A percentile compares a stretch with the other conserved stretches of the same genome.
phyloP scores from a whole-genome alignment of 2,888 invertebrate species.

The Keiferia lycopersicella region DNA sequence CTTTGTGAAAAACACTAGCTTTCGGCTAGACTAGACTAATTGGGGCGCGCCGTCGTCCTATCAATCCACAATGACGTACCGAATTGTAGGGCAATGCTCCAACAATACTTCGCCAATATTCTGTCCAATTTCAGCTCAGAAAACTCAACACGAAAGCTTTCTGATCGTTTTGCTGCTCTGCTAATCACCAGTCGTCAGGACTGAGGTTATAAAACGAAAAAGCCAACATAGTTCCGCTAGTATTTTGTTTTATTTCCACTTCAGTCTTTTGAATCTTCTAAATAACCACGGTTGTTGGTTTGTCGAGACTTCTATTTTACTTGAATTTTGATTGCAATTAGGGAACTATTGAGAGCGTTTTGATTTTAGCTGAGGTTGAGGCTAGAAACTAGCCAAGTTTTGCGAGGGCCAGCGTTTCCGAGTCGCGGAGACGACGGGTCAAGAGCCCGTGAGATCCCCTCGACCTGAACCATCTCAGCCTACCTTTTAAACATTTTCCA shows the following conservation, averaged over 20 bases:
- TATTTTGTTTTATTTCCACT: not conserved
- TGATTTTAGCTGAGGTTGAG: not conserved
- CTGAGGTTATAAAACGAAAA: conserved; percentile 6
- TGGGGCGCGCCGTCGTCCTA: conserved; percentile 15
- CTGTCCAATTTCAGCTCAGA: not conserved
- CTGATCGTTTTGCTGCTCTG: conserved; percentile 1
- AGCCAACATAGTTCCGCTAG: conserved; percentile 4
- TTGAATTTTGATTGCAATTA: not conserved
- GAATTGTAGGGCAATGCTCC: conserved; percentile 1
- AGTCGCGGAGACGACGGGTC: conserved; percentile 54
- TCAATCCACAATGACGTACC: conserved; percentile 15
- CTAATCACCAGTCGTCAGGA: conserved; percentile 6
- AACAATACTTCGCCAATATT: not conserved
- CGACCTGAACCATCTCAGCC: conserved; percentile 64
- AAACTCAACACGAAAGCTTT: conserved; percentile 1
- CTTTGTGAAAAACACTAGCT: conserved; percentile 1
- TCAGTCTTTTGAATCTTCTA: conserved; percentile 1
- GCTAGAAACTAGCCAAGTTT: conserved; percentile 13
- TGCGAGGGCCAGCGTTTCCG: conserved; percentile 29
- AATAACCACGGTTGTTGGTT: not conserved
- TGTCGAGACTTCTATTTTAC: not conserved
- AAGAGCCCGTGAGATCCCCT: conserved; percentile 70
- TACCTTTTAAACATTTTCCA: conserved; percentile 69
- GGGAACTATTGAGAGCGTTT: not conserved
- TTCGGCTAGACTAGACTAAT: conserved; percentile 13